Evolutionary conservation across 2,113 vertebrate species (phyloP).

Genomic region (Pyxicephalus adspersus): DNA sequence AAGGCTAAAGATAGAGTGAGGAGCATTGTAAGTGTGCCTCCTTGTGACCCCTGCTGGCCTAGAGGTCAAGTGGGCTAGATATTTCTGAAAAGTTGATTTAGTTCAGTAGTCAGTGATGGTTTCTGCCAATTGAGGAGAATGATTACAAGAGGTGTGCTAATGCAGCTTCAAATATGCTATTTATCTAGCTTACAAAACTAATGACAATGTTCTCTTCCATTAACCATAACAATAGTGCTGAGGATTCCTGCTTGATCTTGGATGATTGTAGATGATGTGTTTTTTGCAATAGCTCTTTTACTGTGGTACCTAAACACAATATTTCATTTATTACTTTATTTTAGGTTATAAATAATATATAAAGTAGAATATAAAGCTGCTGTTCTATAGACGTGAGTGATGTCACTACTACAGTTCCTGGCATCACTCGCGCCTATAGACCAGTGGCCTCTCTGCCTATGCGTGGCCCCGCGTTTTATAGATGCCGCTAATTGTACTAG

Average conservation of each 20-base stretch:
- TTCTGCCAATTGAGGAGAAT: slow-evolving; percentile 17
- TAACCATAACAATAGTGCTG: not conserved
- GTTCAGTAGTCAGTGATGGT: slow-evolving; percentile 64
- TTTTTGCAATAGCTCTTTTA: not conserved
- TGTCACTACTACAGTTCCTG: no score
- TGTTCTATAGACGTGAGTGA: no score
- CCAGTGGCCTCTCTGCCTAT: no score
- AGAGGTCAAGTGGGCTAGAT: slow-evolving; percentile 90
- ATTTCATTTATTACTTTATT: not conserved
- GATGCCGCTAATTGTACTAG: no score
- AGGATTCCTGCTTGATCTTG: not conserved
- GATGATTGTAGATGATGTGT: not conserved
- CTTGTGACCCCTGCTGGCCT: slow-evolving; percentile 75
- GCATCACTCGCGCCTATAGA: no score
- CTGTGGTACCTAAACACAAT: not conserved
- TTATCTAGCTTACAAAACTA: not conserved
- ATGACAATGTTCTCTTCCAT: not conserved
- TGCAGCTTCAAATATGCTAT: slow-evolving; percentile 3
- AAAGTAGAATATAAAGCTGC: no score
- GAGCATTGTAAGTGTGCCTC: slow-evolving; percentile 85
- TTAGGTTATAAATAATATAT: no score
- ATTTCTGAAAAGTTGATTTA: slow-evolving; percentile 91
- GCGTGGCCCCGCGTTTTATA: no score
- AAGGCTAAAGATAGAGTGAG: slow-evolving; percentile 81
- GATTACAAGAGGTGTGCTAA: slow-evolving; percentile 4